A percentile compares a stretch with the other conserved stretches of the same genome.
phyloP scores from a whole-genome alignment of 2,888 invertebrate species.

The Athalia cordata region DNA sequence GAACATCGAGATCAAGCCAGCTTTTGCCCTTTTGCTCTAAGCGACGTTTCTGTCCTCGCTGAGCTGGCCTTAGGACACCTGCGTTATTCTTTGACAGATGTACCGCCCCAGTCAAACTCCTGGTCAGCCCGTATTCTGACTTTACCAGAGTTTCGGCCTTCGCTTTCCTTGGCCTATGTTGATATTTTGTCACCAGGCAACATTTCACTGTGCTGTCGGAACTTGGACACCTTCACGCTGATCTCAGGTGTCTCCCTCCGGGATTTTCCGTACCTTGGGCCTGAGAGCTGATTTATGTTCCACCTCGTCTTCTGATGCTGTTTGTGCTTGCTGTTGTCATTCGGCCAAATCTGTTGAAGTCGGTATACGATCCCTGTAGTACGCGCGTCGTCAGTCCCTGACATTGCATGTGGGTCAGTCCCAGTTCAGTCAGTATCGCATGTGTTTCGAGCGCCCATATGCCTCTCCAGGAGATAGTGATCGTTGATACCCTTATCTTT shows the following conservation, averaged over 20 bases:
- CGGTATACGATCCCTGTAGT: neutral
- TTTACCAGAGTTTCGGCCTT: no score
- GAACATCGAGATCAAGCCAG: conserved; percentile 81
- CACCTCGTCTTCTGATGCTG: no score
- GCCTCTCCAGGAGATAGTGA: neutral
- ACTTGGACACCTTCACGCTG: no score
- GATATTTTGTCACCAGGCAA: no score
- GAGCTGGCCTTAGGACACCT: conserved; percentile 77
- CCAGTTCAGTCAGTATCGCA: no score
- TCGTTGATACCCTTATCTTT: neutral
- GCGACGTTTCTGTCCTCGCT: conserved; percentile 58
- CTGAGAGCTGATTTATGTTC: no score
- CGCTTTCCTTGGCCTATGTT: no score
- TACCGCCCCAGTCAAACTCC: conserved; percentile 81
- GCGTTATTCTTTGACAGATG: conserved; percentile 77
- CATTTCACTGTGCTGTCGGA: no score
- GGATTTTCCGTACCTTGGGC: no score
- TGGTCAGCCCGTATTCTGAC: no score
- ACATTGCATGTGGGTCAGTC: no score
- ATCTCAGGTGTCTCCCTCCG: no score
- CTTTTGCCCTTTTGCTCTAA: conserved; percentile 69
- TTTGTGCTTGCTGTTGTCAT: neutral
- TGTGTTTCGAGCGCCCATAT: neutral
- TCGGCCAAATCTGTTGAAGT: neutral
- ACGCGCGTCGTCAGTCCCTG: neutral